phyloP scores from a whole-genome alignment of 1,140 invertebrate genomes.

The Schlechtendalia chinensis region DNA sequence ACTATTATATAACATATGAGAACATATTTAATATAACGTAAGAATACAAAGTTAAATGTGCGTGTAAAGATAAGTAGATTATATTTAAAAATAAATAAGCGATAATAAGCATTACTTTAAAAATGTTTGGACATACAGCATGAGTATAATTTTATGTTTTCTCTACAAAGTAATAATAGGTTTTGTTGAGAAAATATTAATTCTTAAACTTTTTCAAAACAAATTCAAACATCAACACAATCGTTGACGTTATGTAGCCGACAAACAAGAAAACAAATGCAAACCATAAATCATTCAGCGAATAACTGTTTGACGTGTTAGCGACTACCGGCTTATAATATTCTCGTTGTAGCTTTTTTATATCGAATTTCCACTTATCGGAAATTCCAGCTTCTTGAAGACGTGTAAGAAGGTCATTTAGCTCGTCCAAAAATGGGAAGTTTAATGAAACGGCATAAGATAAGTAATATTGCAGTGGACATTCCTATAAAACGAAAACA shows the following conservation, averaged over 20 bases:
- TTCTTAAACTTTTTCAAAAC: not conserved
- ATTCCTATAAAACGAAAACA: not conserved
- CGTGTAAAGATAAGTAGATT: too few species aligned
- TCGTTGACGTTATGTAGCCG: not conserved
- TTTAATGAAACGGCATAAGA: not conserved
- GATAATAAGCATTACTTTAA: too few species aligned
- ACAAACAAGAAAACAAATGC: constrained; percentile 21
- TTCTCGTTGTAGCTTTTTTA: not conserved
- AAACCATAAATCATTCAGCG: constrained; percentile 39
- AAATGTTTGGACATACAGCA: too few species aligned
- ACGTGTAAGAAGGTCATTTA: constrained; percentile 28
- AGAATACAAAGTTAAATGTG: too few species aligned
- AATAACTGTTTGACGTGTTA: not conserved
- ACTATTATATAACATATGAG: too few species aligned
- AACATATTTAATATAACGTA: too few species aligned
- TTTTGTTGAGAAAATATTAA: not conserved
- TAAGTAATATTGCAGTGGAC: constrained; percentile 11
- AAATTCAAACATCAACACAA: constrained; percentile 4
- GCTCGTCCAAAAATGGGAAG: constrained; percentile 25
- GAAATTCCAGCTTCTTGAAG: constrained; percentile 5
- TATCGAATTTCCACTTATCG: constrained; percentile 4
- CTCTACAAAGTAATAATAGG: too few species aligned
- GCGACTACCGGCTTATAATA: not conserved
- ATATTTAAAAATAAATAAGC: too few species aligned
- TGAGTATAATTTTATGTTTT: too few species aligned